Base-by-base conservation (phyloP, 2,113 vertebrate species). In the Sciurus niger region DNA sequence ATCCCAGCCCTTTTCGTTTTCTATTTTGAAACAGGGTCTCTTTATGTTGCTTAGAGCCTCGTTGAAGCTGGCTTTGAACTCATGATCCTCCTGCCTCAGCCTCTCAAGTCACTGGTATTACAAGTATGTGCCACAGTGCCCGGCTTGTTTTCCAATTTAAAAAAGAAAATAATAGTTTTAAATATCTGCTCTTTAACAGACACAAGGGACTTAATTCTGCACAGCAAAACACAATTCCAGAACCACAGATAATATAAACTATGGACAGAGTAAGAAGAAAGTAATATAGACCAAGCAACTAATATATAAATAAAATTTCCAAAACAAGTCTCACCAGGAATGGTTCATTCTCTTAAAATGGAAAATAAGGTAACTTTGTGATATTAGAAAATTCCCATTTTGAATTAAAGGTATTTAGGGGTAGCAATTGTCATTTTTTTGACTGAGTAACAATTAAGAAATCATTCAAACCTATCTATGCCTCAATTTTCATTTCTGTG, bases 401-500 rank as follows among this genome's bases (percentile, higher is more conserved):
- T 80, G 43, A 78, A 30, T 20, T 22, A 89, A 37, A 91, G 28
- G 20, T 77, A 32, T 20, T 53, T 88, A 74, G 46, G 63, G 12
- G 11, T 60, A 77, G 68, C 2, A 22, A 30, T 37, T 87, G 82
- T n/a, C 37, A 55, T 32, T 72, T 93, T 43, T 68, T 9, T 82
- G 53, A 72, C 34, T 94, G 40, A n/a, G 25, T 60, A 82, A 76
- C 28, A 24, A 82, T 80, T 79, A 90, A 25, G 13, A 93, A 67
- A 95, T 30, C 25, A 89, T 37, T 84, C 63, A 93, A 74, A 46
- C 34, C 65, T 77, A 60, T 16, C 25, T 70, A 20, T n/a, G 4
- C 16, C 60, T 95, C n/a, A 55, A 16, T 95, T 84, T 93, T 37
- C n/a, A 46, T 53, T 82, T 89, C 60, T 40, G 32, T 91, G 55